phyloP scores from a whole-genome alignment of 2,888 invertebrate genomes.

The Cryptosula pallasiana region DNA sequence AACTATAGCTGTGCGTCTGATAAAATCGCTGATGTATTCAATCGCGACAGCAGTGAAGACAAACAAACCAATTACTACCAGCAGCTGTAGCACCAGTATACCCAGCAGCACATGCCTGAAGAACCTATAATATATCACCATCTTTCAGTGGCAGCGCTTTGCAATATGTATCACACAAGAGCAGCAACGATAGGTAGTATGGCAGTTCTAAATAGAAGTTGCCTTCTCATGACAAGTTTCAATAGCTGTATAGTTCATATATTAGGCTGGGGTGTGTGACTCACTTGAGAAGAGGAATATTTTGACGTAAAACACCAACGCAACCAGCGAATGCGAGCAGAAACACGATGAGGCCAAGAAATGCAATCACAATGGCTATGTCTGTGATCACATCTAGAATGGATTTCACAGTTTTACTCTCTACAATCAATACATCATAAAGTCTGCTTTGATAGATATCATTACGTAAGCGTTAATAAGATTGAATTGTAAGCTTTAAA shows the following conservation, averaged over 20 bases:
- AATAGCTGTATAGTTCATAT: no score
- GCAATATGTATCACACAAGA: no score
- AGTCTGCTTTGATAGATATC: no score
- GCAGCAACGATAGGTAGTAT: no score
- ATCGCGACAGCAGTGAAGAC: not conserved
- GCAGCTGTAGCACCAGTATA: not conserved
- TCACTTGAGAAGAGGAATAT: not conserved
- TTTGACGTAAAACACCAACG: constrained; percentile 4
- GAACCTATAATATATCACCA: constrained; percentile 5
- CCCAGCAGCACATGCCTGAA: not conserved
- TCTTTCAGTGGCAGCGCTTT: no score
- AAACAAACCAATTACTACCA: not conserved
- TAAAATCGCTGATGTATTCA: not conserved
- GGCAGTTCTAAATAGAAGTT: no score
- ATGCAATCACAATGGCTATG: not conserved
- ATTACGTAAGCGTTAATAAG: no score
- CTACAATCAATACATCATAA: not conserved
- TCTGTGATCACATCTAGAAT: constrained; percentile 2
- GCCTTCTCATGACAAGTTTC: no score
- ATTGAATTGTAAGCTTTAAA: no score
- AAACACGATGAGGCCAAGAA: constrained; percentile 4
- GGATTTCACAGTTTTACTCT: not conserved
- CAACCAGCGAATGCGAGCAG: constrained; percentile 7
- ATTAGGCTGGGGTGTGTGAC: no score
- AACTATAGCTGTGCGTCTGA: not conserved